Evolutionary conservation across 2,113 vertebrate species (phyloP), one percentile per base, ranked within the genome.

Genomic region (Meles meles): DNA sequence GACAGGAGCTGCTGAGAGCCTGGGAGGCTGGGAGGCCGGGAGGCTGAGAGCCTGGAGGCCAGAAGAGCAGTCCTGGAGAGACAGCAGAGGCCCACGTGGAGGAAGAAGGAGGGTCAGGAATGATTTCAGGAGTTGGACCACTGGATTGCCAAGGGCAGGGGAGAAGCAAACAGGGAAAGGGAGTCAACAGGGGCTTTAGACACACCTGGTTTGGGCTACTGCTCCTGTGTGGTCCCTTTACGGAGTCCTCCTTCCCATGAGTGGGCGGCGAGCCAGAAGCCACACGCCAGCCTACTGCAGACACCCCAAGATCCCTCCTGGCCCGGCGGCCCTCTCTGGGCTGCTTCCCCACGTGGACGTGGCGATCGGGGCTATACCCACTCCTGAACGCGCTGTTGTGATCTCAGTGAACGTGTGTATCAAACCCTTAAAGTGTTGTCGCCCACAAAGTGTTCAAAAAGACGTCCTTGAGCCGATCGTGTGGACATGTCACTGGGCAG

Each of bases 91-190:
- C 0, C 79, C 52, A 1, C 31, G 29, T 1, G 6, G 17, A 21
- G 17, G 6, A 7, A 5, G 0, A 11, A 5, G 11, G 21, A n/a
- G 10, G 2, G 2, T 10, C 18, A 1, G 4, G 44, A 3, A 37
- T 25, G 12, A 15, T 7, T 57, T 29, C 27, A 42, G 11, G 71
- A 55, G 44, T 34, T 17, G 20, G 2, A 55, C 37, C 14, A 5
- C n/a, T 39, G 21, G 61, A 27, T 12, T 6, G 7, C 42, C 44
- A n/a, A 8, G 7, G 5, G 1, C 27, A 10, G 67, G 12, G 37
- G 6, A 71, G 5, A 23, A 8, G 14, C 5, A 3, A 55, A 42
- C 5, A 5, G 0, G 84, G 23, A n/a, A 63, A 83, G 17, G 1
- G 52, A 37, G 37, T 27, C 4, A 7, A 20, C 7, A 9, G 61